phyloP scores from a whole-genome alignment of 2,113 vertebrate species.

The Elgaria multicarinata region DNA sequence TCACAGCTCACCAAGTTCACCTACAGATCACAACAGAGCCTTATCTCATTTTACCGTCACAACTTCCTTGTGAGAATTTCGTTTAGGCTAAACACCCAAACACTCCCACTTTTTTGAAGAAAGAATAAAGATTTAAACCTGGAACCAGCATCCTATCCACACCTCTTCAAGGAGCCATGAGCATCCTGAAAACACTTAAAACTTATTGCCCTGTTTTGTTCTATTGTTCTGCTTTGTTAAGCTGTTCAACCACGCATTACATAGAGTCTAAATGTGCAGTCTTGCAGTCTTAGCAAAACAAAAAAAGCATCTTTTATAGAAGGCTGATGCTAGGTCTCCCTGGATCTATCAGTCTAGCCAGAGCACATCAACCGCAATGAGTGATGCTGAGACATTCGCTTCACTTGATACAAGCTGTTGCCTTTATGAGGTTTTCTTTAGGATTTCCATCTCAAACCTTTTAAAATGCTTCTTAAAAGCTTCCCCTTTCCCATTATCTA shows the following conservation, averaged over 20 bases:
- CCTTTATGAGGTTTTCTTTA: conserved; percentile 46
- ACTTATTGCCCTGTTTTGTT: not conserved
- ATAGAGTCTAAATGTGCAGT: not conserved
- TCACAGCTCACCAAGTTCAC: not conserved
- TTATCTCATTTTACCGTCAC: not conserved
- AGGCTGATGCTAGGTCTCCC: conserved; percentile 7
- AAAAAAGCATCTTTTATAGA: conserved; percentile 15
- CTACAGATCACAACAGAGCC: not conserved
- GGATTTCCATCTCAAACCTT: conserved; percentile 52
- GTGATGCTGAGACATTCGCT: conserved; percentile 3
- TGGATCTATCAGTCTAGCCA: not conserved
- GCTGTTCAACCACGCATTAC: not conserved
- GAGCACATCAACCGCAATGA: not conserved
- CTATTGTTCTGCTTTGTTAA: not conserved
- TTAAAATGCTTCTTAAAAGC: conserved; percentile 60
- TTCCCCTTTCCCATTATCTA: conserved; percentile 42
- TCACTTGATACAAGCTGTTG: conserved; percentile 38
- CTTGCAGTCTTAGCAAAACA: conserved; percentile 1
- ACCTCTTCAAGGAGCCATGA: conserved; percentile 18
- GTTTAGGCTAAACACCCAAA: not conserved
- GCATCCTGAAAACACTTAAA: conserved; percentile 17
- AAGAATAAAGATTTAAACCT: not conserved
- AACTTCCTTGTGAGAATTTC: not conserved
- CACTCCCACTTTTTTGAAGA: too few species aligned
- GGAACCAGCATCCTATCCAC: not conserved